Base-by-base conservation (phyloP, 1,140 invertebrate genomes). In the Tetragnatha versicolor region DNA sequence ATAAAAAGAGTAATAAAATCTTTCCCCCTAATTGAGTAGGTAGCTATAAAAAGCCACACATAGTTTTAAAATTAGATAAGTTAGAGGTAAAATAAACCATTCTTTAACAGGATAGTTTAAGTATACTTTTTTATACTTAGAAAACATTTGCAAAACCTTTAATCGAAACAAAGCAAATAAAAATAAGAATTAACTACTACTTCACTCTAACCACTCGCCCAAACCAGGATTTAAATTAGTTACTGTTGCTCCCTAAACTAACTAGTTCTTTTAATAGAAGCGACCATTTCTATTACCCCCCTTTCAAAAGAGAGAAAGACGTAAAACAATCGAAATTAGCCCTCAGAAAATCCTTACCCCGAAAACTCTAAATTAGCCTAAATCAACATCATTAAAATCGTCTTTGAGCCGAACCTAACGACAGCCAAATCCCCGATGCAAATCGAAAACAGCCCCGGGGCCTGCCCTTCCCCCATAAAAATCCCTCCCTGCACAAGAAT, bases 301-400 rank as follows among this genome's bases (percentile, higher is more conserved):
- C 20, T 47, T 47, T 12, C 20, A 47, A 17, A 47, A 47, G 20
- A 3, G 42, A 58, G 14, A n/a, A 31, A 58, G 9, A 10, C 27
- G 31, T 29, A 55, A 55, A 27, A 55, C 51, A 29, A 27, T 35
- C 6, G 55, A 58, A 58, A 58, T 58, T 33, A 58, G 29, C 55
- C 35, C 29, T 51, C 27, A 51, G 27, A 51, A 51, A 51, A 14
- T 33, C 17, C 29, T 58, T 9, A 20, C n/a, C 7, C 17, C 27
- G 25, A 3, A 35, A 33, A 42, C 37, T 45, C 2, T 42, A 65
- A 70, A 77, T 77, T 65, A 77, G 58, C 73, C 39, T 51, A 53
- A 65, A 63, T 77, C 73, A 77, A 77, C 73, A 77, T 77, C 60
- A 77, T 77, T 77, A 77, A 77, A 77, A 77, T 53, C 73, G 73